phyloP scores from a whole-genome alignment of 2,113 vertebrate genomes.

The Merops nubicus region DNA sequence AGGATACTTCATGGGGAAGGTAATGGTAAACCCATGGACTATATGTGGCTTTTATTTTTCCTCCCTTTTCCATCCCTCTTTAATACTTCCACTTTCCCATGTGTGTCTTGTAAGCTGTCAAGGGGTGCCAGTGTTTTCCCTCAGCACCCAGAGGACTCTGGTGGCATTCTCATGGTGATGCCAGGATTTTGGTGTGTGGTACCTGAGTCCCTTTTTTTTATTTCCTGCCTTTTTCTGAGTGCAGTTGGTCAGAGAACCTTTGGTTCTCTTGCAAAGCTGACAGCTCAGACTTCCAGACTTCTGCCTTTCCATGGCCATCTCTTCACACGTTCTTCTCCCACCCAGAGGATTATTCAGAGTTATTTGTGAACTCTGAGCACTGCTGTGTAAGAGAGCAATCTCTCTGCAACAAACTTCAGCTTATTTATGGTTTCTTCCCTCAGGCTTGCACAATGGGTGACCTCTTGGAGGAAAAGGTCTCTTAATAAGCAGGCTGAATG shows the following conservation, averaged over 20 bases:
- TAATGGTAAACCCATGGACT: background rate
- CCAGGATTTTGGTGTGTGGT: background rate
- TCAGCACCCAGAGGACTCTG: background rate
- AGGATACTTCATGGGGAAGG: background rate
- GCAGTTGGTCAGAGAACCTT: background rate
- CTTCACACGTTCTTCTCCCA: background rate
- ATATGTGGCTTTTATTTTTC: background rate
- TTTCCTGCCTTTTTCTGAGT: background rate
- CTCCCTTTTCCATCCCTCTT: no score
- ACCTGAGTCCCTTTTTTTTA: background rate
- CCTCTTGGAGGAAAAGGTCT: background rate
- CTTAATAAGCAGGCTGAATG: background rate
- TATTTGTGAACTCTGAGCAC: background rate
- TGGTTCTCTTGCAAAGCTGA: background rate
- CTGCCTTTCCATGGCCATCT: background rate
- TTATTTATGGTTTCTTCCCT: background rate
- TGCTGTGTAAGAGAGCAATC: background rate
- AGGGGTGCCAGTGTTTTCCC: background rate
- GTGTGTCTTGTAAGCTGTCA: background rate
- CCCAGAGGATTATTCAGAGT: background rate
- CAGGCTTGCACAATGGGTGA: background rate
- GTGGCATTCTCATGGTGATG: background rate
- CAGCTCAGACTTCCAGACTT: background rate
- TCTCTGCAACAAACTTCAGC: background rate
- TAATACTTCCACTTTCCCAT: background rate